Percentiles rank a stretch among this genome's conserved stretches.
These are phyloP conservation scores for Nomia melanderi DNA, from an alignment of 1,140 invertebrate species.

Conservation along the genomic window DNA sequence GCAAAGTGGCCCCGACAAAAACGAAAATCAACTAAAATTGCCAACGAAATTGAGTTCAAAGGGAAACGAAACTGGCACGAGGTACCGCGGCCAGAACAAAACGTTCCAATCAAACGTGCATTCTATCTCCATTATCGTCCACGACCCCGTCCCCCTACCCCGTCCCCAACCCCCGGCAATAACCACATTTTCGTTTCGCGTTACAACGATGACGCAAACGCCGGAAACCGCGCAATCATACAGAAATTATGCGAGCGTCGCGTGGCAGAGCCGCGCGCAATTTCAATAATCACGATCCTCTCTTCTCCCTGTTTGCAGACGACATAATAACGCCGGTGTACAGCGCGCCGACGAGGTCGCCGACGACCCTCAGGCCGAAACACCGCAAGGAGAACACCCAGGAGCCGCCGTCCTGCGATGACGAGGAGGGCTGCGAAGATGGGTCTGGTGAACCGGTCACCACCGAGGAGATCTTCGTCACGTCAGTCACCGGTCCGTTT, in stretches of 20 bases:
- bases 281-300: not conserved
- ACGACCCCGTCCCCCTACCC: not conserved
- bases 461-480: conserved; percentile 84
- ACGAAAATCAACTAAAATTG: conserved; percentile 2
- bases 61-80: conserved; percentile 4
- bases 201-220: conserved; percentile 36
- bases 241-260: conserved; percentile 17
- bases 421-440: conserved; percentile 89
- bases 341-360: conserved; percentile 89
- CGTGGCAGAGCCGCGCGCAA: not conserved
- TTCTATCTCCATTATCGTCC: conserved; percentile 38
- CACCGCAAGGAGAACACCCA: conserved; percentile 71
- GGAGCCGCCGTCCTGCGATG: conserved; percentile 83
- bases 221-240: conserved; percentile 25
- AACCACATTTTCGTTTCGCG: conserved; percentile 38
- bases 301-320: conserved; percentile 79
- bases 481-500: conserved; percentile 81
- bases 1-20: not conserved
- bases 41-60: conserved; percentile 15
- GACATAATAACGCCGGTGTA: conserved; percentile 96
- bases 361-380: conserved; percentile 82
- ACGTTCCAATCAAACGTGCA: conserved; percentile 35
- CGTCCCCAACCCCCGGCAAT: not conserved
- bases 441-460: conserved; percentile 87
- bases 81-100: conserved; percentile 18